Evolutionary conservation across 2,113 vertebrate species (phyloP), one percentile per base, ranked within the genome.

Genomic region (Mesoclemmys tuberculata): DNA sequence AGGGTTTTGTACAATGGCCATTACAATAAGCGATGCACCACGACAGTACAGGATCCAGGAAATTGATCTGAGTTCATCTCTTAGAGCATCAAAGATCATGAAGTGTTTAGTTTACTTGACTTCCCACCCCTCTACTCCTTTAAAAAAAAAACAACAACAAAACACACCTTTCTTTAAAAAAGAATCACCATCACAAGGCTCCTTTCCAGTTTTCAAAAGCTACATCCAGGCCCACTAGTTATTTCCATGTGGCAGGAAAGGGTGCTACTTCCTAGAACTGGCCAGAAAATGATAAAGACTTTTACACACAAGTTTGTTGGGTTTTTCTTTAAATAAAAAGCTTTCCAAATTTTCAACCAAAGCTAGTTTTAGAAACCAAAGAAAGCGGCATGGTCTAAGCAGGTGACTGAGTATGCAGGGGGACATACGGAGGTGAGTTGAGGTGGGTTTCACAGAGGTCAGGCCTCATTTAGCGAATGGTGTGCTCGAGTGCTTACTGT

Each of bases 11-110:
- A 97, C 97, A 98, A 97, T 90, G 96, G 96, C 88, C 74, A 92
- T 97, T 93, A 93, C 94, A 96, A 97, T 98, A 98, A 98, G 98
- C 97, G 97, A 98, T 98, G 98, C 96, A 98, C 93, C 80, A 85
- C 52, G 85, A 94, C 51, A 88, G 31, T 85, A 95, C 96, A 96
- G 82, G 79, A 96, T 95, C 35, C 95, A 98, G 88, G 89, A 97
- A 98, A 97, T 93, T 81, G 84, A 97, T 96, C 94, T 96, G 78
- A 85, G 64, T 85, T 96, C 58, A 92, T 96, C 91, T 94, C 93
- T 91, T 44, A 91, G 82, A 90, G 93, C 82, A 84, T 89, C 7
- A 52, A 96, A 91, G 68, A 93, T 92, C 89, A 81, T 79, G 18
- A 92, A 93, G 71, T 68, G n/a, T 96, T 78, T 5, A 49, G 81